These are phyloP conservation scores for Eupeodes luniger DNA, from an alignment of 2,888 invertebrate species.

Conservation along the genomic window DNA sequence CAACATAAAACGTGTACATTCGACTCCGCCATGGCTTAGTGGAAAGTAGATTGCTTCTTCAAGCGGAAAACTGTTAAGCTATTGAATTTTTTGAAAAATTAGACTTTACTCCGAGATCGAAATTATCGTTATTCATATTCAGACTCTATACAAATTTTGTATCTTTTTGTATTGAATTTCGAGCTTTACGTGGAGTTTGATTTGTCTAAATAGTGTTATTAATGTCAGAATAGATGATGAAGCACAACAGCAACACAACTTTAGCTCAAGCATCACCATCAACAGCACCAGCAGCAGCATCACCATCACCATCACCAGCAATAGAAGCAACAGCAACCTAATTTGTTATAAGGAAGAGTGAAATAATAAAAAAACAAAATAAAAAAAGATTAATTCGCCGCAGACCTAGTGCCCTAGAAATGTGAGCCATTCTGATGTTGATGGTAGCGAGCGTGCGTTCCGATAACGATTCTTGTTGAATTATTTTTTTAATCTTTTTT, in stretches of 20 bases:
- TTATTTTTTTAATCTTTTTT: conserved; percentile 33
- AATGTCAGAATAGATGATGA: conserved; percentile 58
- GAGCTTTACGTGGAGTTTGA: conserved; percentile 1
- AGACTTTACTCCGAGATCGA: conserved; percentile 51
- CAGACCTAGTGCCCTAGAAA: conserved; percentile 76
- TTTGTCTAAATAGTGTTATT: conserved; percentile 59
- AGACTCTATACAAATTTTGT: conserved; percentile 11
- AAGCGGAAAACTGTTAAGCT: conserved; percentile 71
- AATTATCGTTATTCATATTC: conserved; percentile 44
- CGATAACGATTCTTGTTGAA: conserved; percentile 49
- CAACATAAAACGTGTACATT: conserved; percentile 53
- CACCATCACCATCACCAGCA: not conserved
- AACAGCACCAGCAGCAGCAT: not conserved
- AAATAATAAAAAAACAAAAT: conserved; percentile 19
- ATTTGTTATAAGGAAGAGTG: conserved; percentile 62
- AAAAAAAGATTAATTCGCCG: conserved; percentile 56
- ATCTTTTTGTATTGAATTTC: conserved; percentile 1
- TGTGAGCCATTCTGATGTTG: conserved; percentile 48
- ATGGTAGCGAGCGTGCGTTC: conserved; percentile 41
- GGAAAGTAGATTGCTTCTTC: conserved; percentile 73
- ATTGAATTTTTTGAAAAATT: conserved; percentile 58
- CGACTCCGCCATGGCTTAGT: conserved; percentile 41
- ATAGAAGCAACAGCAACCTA: conserved; percentile 35
- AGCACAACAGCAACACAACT: conserved; percentile 33
- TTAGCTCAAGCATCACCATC: not conserved